Percentiles rank a stretch among this genome's conserved stretches.
Evolutionary conservation across 1,140 invertebrate genomes (phyloP).

Genomic region (Drosophila ambigua): DNA sequence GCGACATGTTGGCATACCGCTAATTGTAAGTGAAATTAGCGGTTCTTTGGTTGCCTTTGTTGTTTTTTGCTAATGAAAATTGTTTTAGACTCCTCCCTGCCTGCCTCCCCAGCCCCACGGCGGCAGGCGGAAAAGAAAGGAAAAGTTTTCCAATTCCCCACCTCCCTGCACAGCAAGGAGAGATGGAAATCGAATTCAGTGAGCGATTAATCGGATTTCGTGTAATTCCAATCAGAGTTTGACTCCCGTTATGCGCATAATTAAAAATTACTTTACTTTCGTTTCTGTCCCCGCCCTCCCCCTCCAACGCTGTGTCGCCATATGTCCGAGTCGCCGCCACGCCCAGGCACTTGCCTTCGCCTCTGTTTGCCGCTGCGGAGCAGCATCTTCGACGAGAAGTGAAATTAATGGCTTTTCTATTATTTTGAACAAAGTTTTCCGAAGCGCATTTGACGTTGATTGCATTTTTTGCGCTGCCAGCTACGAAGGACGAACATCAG

Average conservation of each 20-base stretch:
- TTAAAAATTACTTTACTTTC: conserved; percentile 73
- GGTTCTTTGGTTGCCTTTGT: conserved; percentile 50
- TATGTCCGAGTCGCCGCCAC: conserved; percentile 32
- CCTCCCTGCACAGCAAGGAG: background rate
- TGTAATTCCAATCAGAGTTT: conserved; percentile 60
- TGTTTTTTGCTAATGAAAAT: conserved; percentile 72
- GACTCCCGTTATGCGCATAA: conserved; percentile 73
- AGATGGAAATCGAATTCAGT: conserved; percentile 31
- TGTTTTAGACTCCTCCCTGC: conserved; percentile 34
- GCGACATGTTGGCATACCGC: conserved; percentile 71
- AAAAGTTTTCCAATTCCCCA: conserved; percentile 13
- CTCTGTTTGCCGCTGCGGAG: background rate
- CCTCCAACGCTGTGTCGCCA: conserved; percentile 26
- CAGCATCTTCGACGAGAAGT: conserved; percentile 77
- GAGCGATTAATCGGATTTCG: conserved; percentile 71
- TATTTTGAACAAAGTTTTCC: conserved; percentile 79
- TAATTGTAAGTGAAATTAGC: conserved; percentile 82
- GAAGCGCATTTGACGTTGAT: conserved; percentile 81
- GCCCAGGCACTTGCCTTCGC: conserved; percentile 21
- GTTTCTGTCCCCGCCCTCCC: background rate
- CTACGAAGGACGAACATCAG: conserved; percentile 33
- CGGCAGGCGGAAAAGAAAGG: background rate
- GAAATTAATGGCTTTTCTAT: conserved; percentile 82
- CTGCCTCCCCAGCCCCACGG: background rate
- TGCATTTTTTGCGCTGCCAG: conserved; percentile 70